Evolutionary conservation across 2,888 invertebrate genomes (phyloP), one percentile per base, ranked within the genome.

Genomic region (Seira musarum): DNA sequence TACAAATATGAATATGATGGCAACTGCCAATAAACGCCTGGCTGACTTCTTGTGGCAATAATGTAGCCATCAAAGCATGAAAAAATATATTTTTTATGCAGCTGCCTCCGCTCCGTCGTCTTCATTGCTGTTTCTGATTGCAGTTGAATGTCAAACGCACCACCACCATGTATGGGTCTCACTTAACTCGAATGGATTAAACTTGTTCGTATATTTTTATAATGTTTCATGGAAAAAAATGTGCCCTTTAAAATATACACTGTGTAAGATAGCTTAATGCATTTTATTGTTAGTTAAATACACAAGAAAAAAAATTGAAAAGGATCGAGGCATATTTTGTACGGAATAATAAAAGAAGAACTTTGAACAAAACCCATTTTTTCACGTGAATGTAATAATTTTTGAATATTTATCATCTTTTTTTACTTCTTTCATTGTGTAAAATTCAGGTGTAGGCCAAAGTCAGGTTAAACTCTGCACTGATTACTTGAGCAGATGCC

Each of bases 371-470:
- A 65, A 40, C 77, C 19, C 69, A 70, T 77, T 77, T 77, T 77
- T 77, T 69, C 70, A 77, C 77, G 77, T 77, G 77, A 77, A 77
- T 65, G 64, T 53, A 77, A 77, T 77, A 70, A 40, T 40, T 70
- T 77, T 77, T 70, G 65, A 77, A 70, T 77, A 77, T 70, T 77
- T 77, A 70, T 77, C 63, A 57, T 60, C 57, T 1, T 53, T 60
- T 71, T 61, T 46, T 63, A 60, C 67, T 22, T 63, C 49, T 8
- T 13, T n/a, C 49, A n/a, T 49, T 49, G 49, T 49, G 13, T 8
- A 49, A 49, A 49, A 49, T 49, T 49, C 49, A 49, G 49, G 49
- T 49, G 49, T 49, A 49, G 49, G 49, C 49, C 49, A 49, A 49
- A 49, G 49, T 49, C 49, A 49, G 49, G 49, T 49, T 49, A 49